These are phyloP conservation scores for Geotrypetes seraphini DNA, from an alignment of 2,797 vertebrate genomes.

Conservation along the genomic window DNA sequence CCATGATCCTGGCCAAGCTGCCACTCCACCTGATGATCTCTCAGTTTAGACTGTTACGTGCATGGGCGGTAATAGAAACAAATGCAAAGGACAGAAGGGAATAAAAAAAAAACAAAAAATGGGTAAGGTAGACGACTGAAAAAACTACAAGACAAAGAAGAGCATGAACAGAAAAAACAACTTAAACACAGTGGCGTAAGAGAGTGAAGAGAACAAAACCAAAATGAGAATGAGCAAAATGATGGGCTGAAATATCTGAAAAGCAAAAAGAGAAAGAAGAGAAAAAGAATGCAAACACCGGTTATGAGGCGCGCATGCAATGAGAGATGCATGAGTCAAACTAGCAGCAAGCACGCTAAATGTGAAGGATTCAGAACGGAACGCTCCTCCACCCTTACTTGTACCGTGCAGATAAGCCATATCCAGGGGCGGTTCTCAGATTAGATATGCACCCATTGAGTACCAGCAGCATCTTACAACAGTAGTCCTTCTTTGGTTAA, in stretches of 20 bases:
- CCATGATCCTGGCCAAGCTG: conserved; percentile 77
- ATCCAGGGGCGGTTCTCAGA: conserved; percentile 40
- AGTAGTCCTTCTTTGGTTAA: conserved; percentile 42
- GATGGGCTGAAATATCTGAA: conserved; percentile 84
- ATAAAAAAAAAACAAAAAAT: conserved; percentile 58
- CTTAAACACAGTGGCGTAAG: conserved; percentile 80
- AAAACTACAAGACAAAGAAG: conserved; percentile 82
- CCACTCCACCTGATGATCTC: conserved; percentile 94
- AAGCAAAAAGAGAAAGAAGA: conserved; percentile 72
- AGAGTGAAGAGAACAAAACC: conserved; percentile 80
- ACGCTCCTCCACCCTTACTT: conserved; percentile 49
- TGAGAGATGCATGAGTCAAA: conserved; percentile 81
- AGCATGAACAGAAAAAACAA: conserved; percentile 83
- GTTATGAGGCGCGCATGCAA: conserved; percentile 95
- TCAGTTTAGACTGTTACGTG: conserved; percentile 88
- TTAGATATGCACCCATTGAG: conserved; percentile 48
- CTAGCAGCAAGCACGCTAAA: conserved; percentile 64
- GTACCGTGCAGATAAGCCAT: conserved; percentile 55
- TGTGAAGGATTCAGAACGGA: conserved; percentile 45
- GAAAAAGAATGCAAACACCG: conserved; percentile 80
- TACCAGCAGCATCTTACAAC: conserved; percentile 35
- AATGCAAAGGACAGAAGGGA: conserved; percentile 49
- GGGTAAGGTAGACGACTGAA: conserved; percentile 57
- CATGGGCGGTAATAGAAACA: conserved; percentile 49
- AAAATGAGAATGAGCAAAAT: conserved; percentile 83